phyloP scores from a whole-genome alignment of 2,113 vertebrate species.

The Anoura caudifer region DNA sequence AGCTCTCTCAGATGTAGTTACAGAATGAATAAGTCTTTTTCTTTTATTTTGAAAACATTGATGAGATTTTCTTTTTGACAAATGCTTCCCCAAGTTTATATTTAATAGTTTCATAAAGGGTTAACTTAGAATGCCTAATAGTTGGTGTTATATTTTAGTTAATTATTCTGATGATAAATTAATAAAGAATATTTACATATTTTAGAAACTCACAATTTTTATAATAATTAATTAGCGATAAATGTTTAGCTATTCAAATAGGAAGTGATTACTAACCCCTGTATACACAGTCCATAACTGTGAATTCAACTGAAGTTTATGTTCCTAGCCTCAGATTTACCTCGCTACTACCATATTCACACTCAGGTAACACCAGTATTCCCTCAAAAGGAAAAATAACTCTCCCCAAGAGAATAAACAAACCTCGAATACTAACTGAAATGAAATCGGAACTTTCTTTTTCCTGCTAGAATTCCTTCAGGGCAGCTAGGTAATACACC shows the following conservation, averaged over 20 bases:
- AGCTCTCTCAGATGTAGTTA: background rate
- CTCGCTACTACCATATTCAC: background rate
- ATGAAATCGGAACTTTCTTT: background rate
- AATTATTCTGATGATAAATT: conserved; percentile 10
- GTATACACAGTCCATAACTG: background rate
- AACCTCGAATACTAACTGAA: background rate
- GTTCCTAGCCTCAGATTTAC: background rate
- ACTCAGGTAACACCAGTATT: background rate
- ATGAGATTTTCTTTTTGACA: background rate
- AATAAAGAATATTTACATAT: background rate
- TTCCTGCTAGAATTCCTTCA: background rate
- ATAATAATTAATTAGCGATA: background rate
- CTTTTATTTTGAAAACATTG: background rate
- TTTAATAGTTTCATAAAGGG: background rate
- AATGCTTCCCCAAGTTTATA: background rate
- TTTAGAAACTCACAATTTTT: conserved; percentile 21
- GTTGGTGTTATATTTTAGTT: background rate
- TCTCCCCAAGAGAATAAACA: conserved; percentile 17
- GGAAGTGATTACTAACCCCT: background rate
- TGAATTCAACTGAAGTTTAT: background rate
- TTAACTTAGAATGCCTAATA: background rate
- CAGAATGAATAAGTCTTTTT: background rate
- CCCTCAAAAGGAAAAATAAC: background rate
- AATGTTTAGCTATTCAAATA: background rate
- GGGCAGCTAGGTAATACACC: background rate